Base-by-base conservation (phyloP, 1,140 invertebrate species). In the Philaenus spumarius region DNA sequence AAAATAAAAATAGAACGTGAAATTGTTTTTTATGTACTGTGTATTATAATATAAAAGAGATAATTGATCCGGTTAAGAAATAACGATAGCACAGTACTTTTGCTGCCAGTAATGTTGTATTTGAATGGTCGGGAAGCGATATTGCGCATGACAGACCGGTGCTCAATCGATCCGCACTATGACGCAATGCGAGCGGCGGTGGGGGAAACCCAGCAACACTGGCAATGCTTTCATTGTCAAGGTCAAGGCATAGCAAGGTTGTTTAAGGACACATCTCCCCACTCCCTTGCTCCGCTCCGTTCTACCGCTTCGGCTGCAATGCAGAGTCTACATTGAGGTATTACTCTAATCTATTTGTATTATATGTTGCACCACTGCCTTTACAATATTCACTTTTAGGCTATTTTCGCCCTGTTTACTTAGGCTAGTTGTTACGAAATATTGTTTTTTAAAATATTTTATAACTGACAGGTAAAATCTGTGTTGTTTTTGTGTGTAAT, bases 281-380 rank as follows among this genome's bases (percentile, higher is more conserved):
- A 61, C 60, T 65, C 61, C 64, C 56, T 58, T 59, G 56, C 62
- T 58, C 66, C 46, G 43, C 69, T 71, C 70, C 68, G 69, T 68
- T 71, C 67, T 68, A 66, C 66, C 66, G 65, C 64, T 64, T 45
- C 51, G 65, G 50, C 56, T 68, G 64, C 60, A 70, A 66, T 63
- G 67, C 69, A 14, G 39, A 4, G 39, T 40, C 12, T 40, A 40
- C 39, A 40, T 30, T 30, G 26, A 30, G 26, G 26, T 46, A 46
- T 23, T 20, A 12, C 20, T 17, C 43, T 46, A 46, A 9, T 20
- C 9, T 46, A 23, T 20, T 20, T 15, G 19, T 46, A 46, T 46
- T 20, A n/a, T n/a, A n/a, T n/a, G 43, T 46, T 17, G 15, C 26
- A 30, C 26, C 26, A 30, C 9, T 30, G 26, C 12, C 40, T 20